phyloP scores from a whole-genome alignment of 1,140 invertebrate species.

The Ceratina calcarata region DNA sequence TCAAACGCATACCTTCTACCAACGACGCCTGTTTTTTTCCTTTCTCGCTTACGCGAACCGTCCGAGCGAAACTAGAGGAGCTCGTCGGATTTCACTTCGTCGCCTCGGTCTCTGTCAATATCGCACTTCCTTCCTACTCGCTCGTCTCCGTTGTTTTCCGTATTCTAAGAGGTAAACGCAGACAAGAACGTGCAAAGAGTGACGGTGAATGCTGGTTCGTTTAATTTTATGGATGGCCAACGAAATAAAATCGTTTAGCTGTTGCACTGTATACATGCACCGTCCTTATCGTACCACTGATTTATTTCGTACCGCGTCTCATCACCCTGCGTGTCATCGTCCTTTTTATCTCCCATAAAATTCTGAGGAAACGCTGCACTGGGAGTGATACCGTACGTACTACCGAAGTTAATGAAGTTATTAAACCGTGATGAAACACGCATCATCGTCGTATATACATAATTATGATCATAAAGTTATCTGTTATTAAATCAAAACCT shows the following conservation, averaged over 20 bases:
- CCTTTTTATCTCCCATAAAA: conserved; percentile 15
- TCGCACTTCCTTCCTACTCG: background rate
- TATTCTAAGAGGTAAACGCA: background rate
- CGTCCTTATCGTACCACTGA: conserved; percentile 5
- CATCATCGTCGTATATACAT: background rate
- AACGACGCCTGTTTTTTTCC: conserved; percentile 34
- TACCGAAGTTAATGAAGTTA: background rate
- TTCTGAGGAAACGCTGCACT: background rate
- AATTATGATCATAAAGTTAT: background rate
- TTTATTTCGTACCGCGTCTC: conserved; percentile 29
- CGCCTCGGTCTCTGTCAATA: background rate
- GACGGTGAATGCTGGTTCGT: background rate
- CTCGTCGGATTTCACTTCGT: conserved; percentile 28
- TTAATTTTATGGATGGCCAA: conserved; percentile 23
- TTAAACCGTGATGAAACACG: background rate
- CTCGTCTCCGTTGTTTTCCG: background rate
- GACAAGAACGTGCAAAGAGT: background rate
- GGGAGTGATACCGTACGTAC: background rate
- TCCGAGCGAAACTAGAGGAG: conserved; percentile 41
- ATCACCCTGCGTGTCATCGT: background rate
- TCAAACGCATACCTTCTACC: conserved; percentile 75
- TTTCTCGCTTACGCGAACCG: conserved; percentile 24
- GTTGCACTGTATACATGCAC: background rate
- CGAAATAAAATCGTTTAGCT: conserved; percentile 26
- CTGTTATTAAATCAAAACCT: background rate